phyloP scores from a whole-genome alignment of 2,113 vertebrate species.

The Rhadina sibilatrix region DNA sequence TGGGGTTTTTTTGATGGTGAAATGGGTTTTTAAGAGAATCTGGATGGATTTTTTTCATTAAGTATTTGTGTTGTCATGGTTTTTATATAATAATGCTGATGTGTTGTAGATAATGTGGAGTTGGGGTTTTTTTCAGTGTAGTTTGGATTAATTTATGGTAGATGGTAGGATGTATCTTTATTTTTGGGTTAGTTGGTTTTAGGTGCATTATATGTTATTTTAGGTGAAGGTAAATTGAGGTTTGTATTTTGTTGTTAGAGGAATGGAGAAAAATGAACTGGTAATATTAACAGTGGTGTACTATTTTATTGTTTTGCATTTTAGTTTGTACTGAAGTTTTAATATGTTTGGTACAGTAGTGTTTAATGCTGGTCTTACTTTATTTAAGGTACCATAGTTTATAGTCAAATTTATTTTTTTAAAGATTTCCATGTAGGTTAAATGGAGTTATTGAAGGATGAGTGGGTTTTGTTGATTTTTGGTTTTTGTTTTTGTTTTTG shows the following conservation, averaged over 20 bases:
- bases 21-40: too few species aligned
- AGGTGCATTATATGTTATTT: background rate
- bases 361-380: background rate
- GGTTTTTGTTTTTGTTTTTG: too few species aligned
- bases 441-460: too few species aligned
- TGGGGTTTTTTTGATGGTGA: too few species aligned
- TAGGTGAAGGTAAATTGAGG: background rate
- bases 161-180: background rate
- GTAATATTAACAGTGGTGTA: too few species aligned
- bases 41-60: too few species aligned
- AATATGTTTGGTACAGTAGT: too few species aligned
- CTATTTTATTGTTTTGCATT: too few species aligned
- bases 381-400: background rate
- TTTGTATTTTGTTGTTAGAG: background rate
- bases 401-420: background rate
- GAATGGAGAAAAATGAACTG: background rate
- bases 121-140: background rate
- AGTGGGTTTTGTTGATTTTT: too few species aligned
- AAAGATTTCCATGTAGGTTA: too few species aligned
- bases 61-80: background rate
- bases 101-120: background rate
- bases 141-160: background rate
- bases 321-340: too few species aligned
- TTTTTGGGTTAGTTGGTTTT: background rate
- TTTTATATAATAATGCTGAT: background rate